A percentile compares a stretch with the other conserved stretches of the same genome.
Evolutionary conservation across 2,888 invertebrate genomes (phyloP).

Genomic region (Drosophila heteroneura): DNA sequence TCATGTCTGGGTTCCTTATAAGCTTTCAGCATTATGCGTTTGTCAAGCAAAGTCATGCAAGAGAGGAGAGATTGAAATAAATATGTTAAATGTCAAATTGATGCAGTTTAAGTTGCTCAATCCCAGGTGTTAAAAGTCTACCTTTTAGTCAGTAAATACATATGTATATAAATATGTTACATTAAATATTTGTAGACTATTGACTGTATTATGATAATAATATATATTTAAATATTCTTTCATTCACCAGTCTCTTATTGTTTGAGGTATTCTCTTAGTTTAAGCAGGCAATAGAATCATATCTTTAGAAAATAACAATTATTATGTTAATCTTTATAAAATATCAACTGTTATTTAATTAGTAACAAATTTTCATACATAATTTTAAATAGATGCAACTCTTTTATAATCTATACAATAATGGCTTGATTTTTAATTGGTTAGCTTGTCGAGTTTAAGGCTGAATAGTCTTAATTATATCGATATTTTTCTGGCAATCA

Average conservation of each 20-base stretch:
- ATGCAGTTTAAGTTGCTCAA: neutral
- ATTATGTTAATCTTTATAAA: neutral
- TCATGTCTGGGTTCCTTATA: constrained; percentile 15
- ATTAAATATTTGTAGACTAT: neutral
- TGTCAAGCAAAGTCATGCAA: neutral
- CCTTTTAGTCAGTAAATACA: neutral
- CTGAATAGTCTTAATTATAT: neutral
- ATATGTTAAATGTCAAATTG: neutral
- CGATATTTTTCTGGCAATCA: neutral
- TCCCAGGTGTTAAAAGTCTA: neutral
- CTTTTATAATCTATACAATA: neutral
- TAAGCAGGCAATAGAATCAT: neutral
- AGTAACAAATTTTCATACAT: neutral
- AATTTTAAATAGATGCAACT: neutral
- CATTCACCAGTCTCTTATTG: neutral
- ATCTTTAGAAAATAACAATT: neutral
- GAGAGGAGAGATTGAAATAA: neutral
- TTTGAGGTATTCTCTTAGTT: neutral
- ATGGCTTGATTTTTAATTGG: neutral
- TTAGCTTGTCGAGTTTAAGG: neutral
- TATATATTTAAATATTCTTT: neutral
- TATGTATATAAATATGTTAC: no score
- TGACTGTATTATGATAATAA: neutral
- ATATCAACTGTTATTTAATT: neutral
- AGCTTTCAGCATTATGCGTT: neutral